phyloP scores from a whole-genome alignment of 2,797 vertebrate species.

The Gymnoscopelus microlampas region DNA sequence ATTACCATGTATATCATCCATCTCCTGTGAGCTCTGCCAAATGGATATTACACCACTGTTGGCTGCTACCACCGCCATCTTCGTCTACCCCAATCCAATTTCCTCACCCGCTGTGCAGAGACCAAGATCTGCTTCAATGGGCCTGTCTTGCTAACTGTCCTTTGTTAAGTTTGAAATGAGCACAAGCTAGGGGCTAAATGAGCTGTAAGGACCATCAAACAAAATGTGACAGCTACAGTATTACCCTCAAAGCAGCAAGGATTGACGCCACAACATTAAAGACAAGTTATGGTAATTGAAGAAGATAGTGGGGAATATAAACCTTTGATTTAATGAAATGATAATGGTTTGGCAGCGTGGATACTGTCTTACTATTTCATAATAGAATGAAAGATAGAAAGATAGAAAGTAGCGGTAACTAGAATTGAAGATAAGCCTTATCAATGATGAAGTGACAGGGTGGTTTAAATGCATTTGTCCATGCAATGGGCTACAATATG shows the following conservation, averaged over 20 bases:
- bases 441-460: neutral
- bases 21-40: slow-evolving; percentile 55
- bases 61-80: slow-evolving; percentile 1
- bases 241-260: no score
- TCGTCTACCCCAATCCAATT: slow-evolving; percentile 35
- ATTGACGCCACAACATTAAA: no score
- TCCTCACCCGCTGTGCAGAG: slow-evolving; percentile 10
- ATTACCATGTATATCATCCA: slow-evolving; percentile 57
- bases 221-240: no score
- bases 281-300: no score
- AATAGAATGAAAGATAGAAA: neutral
- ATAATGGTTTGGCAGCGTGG: no score
- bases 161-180: neutral
- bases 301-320: no score
- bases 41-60: slow-evolving; percentile 28
- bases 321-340: no score
- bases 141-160: neutral
- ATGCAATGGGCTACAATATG: no score
- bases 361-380: no score
- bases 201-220: no score
- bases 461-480: neutral
- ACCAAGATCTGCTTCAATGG: neutral
- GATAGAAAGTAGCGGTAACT: slow-evolving; percentile 6
- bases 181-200: no score
- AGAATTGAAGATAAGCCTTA: slow-evolving; percentile 13